phyloP scores from a whole-genome alignment of 2,113 vertebrate genomes.

The Microcebus lehilahytsara region DNA sequence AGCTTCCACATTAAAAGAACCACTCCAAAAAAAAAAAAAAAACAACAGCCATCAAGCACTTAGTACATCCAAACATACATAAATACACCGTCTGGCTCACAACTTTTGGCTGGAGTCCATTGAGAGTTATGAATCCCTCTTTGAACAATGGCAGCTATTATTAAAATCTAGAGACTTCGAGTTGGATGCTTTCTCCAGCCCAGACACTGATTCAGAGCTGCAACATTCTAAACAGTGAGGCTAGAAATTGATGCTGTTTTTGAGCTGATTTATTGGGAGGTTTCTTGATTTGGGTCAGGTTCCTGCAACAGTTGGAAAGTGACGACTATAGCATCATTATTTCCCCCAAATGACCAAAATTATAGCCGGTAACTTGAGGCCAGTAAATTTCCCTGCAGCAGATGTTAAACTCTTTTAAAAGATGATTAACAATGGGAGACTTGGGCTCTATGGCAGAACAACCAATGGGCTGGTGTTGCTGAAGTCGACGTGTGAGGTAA shows the following conservation, averaged over 20 bases:
- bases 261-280: conserved; percentile 77
- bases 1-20: conserved; percentile 44
- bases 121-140: conserved; percentile 66
- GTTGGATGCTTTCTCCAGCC: conserved; percentile 66
- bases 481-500: conserved; percentile 70
- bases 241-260: conserved; percentile 62
- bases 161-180: conserved; percentile 67
- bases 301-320: conserved; percentile 77
- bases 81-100: conserved; percentile 63
- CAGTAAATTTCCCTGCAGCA: conserved; percentile 78
- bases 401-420: conserved; percentile 80
- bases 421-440: conserved; percentile 78
- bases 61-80: conserved; percentile 60
- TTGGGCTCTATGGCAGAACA: conserved; percentile 41
- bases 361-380: conserved; percentile 78
- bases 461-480: conserved; percentile 58
- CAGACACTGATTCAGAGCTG: conserved; percentile 75
- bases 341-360: conserved; percentile 80
- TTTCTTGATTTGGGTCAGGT: conserved; percentile 78
- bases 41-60: neutral
- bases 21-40: neutral
- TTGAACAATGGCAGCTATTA: conserved; percentile 78
- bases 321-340: conserved; percentile 77
- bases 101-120: conserved; percentile 56
- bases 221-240: conserved; percentile 59